Base-by-base conservation (phyloP, 2,888 invertebrate genomes). In the Frankliniella intonsa region DNA sequence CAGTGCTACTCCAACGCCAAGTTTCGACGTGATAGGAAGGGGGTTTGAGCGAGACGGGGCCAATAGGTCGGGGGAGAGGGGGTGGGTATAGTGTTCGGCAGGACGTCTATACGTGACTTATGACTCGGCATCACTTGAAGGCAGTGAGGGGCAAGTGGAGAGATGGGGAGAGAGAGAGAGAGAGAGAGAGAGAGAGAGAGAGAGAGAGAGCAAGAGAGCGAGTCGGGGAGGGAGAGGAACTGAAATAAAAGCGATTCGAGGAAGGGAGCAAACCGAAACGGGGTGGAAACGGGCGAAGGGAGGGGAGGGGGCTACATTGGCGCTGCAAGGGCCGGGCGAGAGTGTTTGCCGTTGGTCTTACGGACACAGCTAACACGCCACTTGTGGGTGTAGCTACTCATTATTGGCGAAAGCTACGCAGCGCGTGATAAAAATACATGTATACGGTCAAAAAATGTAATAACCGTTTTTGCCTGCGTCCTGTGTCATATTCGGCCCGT, bases 31-130 rank as follows among this genome's bases (percentile, higher is more conserved):
- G 38, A 38, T 2, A 2, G 38, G 38, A 38, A 38, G 12, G 7
- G 55, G 55, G 55, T 55, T 55, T 14, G 17, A 55, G 55, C 12
- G 55, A 8, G 55, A 55, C 55, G 55, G 55, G 55, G 17, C 55
- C 38, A 38, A 38, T 38, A 38, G 38, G 3, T 38, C 38, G 38
- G 38, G 38, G 38, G 38, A 38, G 38, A 38, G 38, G 38, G 38
- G 38, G 38, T 38, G 38, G 38, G 38, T 38, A 38, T 38, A 38
- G 38, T 38, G 38, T 5, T 38, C 38, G 38, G 38, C 38, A 38
- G 38, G 5, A 38, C 38, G 38, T 38, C 38, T 2, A n/a, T n/a
- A 38, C 80, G 80, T 81, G 83, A 84, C 83, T 84, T 84, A 84
- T 80, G 83, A 82, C 22, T 69, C 27, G 22, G 27, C 25, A 80